Evolutionary conservation across 2,888 invertebrate genomes (phyloP).

Genomic region (Aleiodes alternator): DNA sequence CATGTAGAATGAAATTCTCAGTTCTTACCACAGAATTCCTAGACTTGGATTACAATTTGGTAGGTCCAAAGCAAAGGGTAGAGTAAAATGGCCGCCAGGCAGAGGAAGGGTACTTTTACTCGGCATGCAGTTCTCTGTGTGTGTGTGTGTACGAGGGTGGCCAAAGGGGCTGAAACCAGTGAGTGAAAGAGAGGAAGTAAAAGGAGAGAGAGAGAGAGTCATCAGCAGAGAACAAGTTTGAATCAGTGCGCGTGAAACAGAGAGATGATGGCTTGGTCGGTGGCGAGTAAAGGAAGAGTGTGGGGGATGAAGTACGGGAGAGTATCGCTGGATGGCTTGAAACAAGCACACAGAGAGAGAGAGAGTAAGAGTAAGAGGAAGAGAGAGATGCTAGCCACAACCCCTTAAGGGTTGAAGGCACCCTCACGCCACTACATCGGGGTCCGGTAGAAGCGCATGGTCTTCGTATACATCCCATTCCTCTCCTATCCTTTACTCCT

Average conservation of each 20-base stretch:
- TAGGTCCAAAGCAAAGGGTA: slow-evolving; percentile 68
- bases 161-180: slow-evolving; percentile 66
- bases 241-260: slow-evolving; percentile 36
- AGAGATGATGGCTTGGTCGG: slow-evolving; percentile 52
- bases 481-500: slow-evolving; percentile 42
- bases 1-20: background rate
- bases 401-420: slow-evolving; percentile 75
- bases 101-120: slow-evolving; percentile 71
- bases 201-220: slow-evolving; percentile 58
- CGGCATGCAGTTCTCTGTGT: slow-evolving; percentile 56
- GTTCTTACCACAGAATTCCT: slow-evolving; percentile 62
- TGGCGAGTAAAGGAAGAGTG: slow-evolving; percentile 43
- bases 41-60: slow-evolving; percentile 73
- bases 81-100: slow-evolving; percentile 75
- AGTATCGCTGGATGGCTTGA: slow-evolving; percentile 37
- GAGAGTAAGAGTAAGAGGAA: no score
- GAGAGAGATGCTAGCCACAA: slow-evolving; percentile 74
- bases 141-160: slow-evolving; percentile 63
- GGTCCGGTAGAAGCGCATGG: slow-evolving; percentile 61
- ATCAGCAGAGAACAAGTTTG: background rate
- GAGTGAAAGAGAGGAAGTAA: slow-evolving; percentile 57
- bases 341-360: slow-evolving; percentile 55
- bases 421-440: slow-evolving; percentile 70
- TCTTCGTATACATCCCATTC: slow-evolving; percentile 51
- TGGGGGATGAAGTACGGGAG: slow-evolving; percentile 12